Evolutionary conservation across 1,140 invertebrate genomes (phyloP).

Genomic region (Drosophila malerkotliana): DNA sequence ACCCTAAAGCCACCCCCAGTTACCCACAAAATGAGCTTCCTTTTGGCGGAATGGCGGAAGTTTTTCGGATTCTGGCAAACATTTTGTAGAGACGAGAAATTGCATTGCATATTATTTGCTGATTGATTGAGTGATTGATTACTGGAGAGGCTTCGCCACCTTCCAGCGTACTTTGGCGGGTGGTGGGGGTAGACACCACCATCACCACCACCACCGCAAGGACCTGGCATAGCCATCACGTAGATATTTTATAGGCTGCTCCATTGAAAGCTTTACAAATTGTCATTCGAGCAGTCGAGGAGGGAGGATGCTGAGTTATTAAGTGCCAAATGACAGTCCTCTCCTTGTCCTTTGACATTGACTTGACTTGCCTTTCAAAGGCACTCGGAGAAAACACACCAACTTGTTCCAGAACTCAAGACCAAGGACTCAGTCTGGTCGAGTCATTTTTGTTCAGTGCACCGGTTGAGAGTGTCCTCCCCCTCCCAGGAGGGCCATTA

Average conservation of each 20-base stretch:
- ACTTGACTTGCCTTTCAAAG: slow-evolving; percentile 28
- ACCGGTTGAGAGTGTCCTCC: not conserved
- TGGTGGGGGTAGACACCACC: not conserved
- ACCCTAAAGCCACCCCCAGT: not conserved
- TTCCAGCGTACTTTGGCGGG: not conserved
- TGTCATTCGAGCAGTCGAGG: slow-evolving; percentile 51
- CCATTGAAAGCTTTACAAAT: slow-evolving; percentile 78
- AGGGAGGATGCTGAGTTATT: slow-evolving; percentile 45
- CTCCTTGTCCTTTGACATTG: slow-evolving; percentile 51
- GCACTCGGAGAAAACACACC: not conserved
- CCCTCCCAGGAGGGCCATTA: slow-evolving; percentile 53
- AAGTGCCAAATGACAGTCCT: slow-evolving; percentile 70
- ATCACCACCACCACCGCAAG: not conserved
- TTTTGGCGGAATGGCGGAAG: slow-evolving; percentile 48
- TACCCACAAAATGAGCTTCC: slow-evolving; percentile 35
- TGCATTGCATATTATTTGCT: slow-evolving; percentile 82
- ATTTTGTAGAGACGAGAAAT: slow-evolving; percentile 71
- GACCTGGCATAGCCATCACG: slow-evolving; percentile 9
- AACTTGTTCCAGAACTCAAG: too few species aligned
- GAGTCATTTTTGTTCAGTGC: not conserved
- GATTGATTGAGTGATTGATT: slow-evolving; percentile 82
- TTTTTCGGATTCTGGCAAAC: slow-evolving; percentile 65
- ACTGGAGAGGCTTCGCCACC: slow-evolving; percentile 32
- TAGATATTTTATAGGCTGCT: slow-evolving; percentile 65
- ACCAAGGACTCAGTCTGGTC: too few species aligned